phyloP scores from a whole-genome alignment of 2,113 vertebrate genomes.

The Hydrolagus affinis region DNA sequence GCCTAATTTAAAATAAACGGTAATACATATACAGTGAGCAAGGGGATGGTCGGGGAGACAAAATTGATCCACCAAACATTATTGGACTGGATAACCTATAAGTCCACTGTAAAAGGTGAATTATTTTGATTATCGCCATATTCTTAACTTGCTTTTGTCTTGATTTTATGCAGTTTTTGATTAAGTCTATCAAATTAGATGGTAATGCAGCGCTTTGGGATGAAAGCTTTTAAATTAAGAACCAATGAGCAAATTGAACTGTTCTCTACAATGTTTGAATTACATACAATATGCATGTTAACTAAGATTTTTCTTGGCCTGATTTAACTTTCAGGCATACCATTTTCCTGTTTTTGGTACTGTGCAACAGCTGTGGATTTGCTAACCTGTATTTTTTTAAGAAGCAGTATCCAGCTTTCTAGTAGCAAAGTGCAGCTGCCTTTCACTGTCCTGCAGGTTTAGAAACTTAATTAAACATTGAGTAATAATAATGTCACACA shows the following conservation, averaged over 20 bases:
- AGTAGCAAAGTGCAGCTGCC: not conserved
- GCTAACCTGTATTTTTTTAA: not conserved
- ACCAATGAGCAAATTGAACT: not conserved
- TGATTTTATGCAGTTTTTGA: conserved; percentile 4
- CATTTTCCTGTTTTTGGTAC: not conserved
- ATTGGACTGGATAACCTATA: not conserved
- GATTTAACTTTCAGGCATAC: not conserved
- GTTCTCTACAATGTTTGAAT: conserved; percentile 6
- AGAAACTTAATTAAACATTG: conserved; percentile 11
- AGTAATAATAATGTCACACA: not conserved
- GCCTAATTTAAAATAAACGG: conserved; percentile 9
- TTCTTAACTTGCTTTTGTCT: not conserved
- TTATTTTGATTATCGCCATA: conserved; percentile 16
- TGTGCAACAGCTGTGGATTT: not conserved
- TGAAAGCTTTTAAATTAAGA: conserved; percentile 26
- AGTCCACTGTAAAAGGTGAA: conserved; percentile 10
- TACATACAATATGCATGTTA: conserved; percentile 22
- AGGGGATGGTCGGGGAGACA: not conserved
- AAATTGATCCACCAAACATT: not conserved
- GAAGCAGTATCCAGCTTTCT: conserved; percentile 12
- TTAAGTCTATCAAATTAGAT: conserved; percentile 8
- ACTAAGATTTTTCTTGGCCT: not conserved
- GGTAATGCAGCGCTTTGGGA: conserved; percentile 28
- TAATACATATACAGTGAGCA: conserved; percentile 20
- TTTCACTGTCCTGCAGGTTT: not conserved